These are phyloP conservation scores for Calliopum simillimum DNA, from an alignment of 2,888 invertebrate genomes.

Conservation along the genomic window DNA sequence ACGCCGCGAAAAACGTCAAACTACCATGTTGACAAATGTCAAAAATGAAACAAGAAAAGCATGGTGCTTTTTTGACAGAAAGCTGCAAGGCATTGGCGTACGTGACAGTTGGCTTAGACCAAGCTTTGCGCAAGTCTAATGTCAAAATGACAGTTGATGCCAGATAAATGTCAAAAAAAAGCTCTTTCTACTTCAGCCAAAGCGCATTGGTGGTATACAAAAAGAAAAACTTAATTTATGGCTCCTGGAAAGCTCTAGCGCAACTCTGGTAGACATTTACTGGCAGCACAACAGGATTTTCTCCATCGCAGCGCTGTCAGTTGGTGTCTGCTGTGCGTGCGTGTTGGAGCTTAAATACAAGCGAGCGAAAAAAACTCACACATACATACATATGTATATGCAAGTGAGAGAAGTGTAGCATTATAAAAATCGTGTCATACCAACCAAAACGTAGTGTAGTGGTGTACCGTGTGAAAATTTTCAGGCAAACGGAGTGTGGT, in stretches of 20 bases:
- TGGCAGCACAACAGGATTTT: slow-evolving; percentile 22
- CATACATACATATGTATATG: no score
- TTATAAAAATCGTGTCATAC: no score
- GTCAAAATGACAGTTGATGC: slow-evolving; percentile 16
- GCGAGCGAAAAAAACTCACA: no score
- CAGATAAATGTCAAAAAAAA: background rate
- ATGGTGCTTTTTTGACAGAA: background rate
- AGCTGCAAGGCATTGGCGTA: background rate
- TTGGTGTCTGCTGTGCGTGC: slow-evolving; percentile 29
- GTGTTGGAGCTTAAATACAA: background rate
- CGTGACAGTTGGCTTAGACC: background rate
- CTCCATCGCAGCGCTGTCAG: slow-evolving; percentile 9
- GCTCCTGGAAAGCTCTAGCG: slow-evolving; percentile 34
- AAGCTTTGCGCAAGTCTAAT: background rate
- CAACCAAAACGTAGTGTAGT: no score
- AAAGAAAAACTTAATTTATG: slow-evolving; percentile 2
- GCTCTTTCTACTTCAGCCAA: background rate
- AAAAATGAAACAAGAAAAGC: background rate
- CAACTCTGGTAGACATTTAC: background rate
- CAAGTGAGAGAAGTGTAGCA: no score
- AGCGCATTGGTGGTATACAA: slow-evolving; percentile 2
- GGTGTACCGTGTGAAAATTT: no score
- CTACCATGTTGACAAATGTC: background rate
- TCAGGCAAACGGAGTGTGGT: no score
- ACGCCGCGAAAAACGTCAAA: background rate